Evolutionary conservation across 2,797 vertebrate genomes (phyloP).

Genomic region (Myotis findleyi): DNA sequence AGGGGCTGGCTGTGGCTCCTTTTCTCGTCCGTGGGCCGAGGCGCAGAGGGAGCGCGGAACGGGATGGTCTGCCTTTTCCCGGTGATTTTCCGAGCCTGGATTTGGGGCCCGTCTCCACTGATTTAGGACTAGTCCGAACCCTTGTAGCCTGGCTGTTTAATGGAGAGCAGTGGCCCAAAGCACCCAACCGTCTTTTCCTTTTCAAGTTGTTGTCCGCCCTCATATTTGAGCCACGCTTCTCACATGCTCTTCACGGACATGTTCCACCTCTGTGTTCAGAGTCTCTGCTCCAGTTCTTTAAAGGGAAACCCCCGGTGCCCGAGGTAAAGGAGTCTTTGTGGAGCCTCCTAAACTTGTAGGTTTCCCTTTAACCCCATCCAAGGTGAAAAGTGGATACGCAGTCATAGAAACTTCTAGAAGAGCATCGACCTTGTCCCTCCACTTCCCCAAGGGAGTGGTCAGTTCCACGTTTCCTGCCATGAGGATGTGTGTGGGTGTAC

Average conservation of each 20-base stretch:
- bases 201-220: too few relatives aligned
- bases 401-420: not conserved
- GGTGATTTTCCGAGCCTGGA: not conserved
- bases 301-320: rapidly evolving
- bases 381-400: not conserved
- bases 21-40: not conserved
- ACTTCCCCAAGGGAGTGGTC: not conserved
- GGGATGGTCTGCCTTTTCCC: not conserved
- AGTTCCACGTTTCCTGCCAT: not conserved
- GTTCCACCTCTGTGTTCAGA: too few relatives aligned
- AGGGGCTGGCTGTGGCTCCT: not conserved
- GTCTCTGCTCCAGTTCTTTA: not conserved
- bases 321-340: not conserved
- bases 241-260: not conserved
- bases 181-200: not conserved
- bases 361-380: not conserved
- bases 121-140: not conserved
- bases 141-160: not conserved
- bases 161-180: not conserved
- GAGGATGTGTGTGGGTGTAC: not conserved
- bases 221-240: not conserved
- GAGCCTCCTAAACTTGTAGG: not conserved
- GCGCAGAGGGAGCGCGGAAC: not conserved
- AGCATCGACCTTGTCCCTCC: not conserved
- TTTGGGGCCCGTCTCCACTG: not conserved